Evolutionary conservation across 2,888 invertebrate genomes (phyloP), one percentile per base, ranked within the genome.

Genomic region (Philereme vetulata): DNA sequence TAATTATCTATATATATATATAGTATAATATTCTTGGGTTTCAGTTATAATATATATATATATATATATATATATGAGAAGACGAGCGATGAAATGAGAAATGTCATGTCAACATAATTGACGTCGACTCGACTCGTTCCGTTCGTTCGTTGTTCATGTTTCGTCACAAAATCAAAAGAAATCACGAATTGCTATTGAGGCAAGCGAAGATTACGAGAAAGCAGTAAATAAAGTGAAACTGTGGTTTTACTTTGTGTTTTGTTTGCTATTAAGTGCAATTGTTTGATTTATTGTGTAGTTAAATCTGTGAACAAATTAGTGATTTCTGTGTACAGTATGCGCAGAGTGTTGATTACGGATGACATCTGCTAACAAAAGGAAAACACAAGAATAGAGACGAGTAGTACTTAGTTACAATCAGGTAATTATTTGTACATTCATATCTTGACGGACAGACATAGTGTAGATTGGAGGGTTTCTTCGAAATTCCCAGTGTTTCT

Each of bases 341-440:
- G 86, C 81, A 82, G 81, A 84, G 84, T 85, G 88, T 87, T 90
- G 85, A 88, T 86, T 88, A 86, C 89, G 85, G 83, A 87, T 90
- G 90, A 88, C 88, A 87, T 88, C 85, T 88, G 83, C 72, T 85
- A 88, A 84, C 86, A 86, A 85, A 86, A 87, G 81, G 84, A 86
- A 86, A 88, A 86, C 86, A 83, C 81, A 80, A 80, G 72, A 72
- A 67, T 67, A 73, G 62, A 74, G 70, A 77, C 74, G 70, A 71
- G 66, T 62, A 50, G 62, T 60, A 61, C 61, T 49, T 9, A 66
- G 62, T 72, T 70, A 56, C 70, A 70, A 51, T 68, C 74, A 88
- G 86, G 88, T 88, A 38, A 38, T 6, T 38, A 87, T 66, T 69
- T 67, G 10, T 38, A 60, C 47, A 55, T 36, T 33, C 40, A 42